Base-by-base conservation (phyloP, 1,140 invertebrate genomes). In the Penaeus indicus region DNA sequence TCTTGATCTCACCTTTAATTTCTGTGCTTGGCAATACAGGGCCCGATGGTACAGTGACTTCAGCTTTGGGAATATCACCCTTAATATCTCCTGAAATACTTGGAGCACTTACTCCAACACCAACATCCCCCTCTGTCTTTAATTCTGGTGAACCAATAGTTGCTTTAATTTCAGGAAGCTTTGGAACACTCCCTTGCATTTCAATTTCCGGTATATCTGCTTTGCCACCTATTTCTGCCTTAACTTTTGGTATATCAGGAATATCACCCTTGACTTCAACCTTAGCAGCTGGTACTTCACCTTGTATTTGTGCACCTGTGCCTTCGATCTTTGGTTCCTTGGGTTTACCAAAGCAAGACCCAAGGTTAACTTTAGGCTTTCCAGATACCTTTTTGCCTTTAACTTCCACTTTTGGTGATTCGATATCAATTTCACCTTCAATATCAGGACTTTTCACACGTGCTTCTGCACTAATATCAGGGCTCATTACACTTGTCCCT, bases 291-390 rank as follows among this genome's bases (percentile, higher is more conserved):
- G n/a, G n/a, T n/a, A n/a, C n/a, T n/a, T n/a, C n/a, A n/a, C n/a
- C n/a, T n/a, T n/a, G n/a, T n/a, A n/a, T n/a, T n/a, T 87, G 38
- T n/a, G 54, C 38, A 18, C 63, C 78, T 85, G 69, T 38, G 69
- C 22, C 3, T 54, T 38, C 78, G 13, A 69, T 54, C 22, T 85
- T 72, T 25, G 84, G 67, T 13, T 22, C 22, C 60, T 88, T 88
- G 18, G 86, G 86, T 77, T 88, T 88, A n/a, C 86, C 82, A 27
- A 89, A 89, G 62, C 87, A 89, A 27, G 87, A 84, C 19, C 81
- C 81, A 1, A 86, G 27, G 42, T 86, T 86, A 13, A 16, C 67
- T 78, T 89, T 89, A n/a, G 80, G 67, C 47, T 89, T 84, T 80
- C 21, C 32, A 63, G 78, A 54, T 54, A 16, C 16, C 54, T 54